Conservation (phyloP, 2,113 vertebrate species). For the Dendropsophus ebraccatus region DNA sequence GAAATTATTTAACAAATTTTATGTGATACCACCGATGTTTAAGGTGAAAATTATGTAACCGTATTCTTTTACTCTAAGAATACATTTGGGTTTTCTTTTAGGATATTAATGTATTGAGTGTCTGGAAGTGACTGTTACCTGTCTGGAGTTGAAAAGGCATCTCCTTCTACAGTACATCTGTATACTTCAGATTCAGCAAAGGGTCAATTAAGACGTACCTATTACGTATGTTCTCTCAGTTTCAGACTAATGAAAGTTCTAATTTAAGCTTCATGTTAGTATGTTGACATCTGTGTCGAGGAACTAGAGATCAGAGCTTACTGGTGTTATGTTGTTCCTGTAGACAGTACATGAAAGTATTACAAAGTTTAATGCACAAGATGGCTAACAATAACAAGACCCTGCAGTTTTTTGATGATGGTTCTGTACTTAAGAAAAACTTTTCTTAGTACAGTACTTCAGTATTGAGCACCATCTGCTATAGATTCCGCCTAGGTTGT, state of each 20-base stretch:
- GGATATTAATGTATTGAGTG: neutral
- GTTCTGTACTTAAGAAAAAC: slow-evolving; percentile 23
- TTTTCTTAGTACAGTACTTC: slow-evolving; percentile 23
- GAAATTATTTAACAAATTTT: slow-evolving; percentile 18
- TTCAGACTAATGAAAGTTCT: neutral
- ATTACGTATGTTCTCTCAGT: neutral
- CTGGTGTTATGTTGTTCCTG: neutral
- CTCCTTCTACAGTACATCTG: neutral
- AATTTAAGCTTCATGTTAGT: neutral
- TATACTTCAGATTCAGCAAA: neutral
- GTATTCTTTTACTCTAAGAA: slow-evolving; percentile 24
- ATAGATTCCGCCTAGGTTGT: slow-evolving; percentile 41
- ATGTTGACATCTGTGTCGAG: neutral
- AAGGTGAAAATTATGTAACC: neutral
- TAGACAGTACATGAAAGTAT: slow-evolving; percentile 24
- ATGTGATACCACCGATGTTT: neutral
- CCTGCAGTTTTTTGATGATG: slow-evolving; percentile 1
- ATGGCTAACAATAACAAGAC: slow-evolving; percentile 13
- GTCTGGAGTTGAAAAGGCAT: neutral
- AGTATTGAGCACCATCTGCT: slow-evolving; percentile 11
- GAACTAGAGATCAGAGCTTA: neutral
- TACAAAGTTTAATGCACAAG: neutral
- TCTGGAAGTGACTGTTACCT: neutral
- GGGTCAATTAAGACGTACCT: neutral
- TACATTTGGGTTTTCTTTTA: neutral